A percentile compares a stretch with the other conserved stretches of the same genome.
These are phyloP conservation scores for Hermaeophaga mercurialis DNA, from an alignment of 2,888 invertebrate species.

Conservation along the genomic window DNA sequence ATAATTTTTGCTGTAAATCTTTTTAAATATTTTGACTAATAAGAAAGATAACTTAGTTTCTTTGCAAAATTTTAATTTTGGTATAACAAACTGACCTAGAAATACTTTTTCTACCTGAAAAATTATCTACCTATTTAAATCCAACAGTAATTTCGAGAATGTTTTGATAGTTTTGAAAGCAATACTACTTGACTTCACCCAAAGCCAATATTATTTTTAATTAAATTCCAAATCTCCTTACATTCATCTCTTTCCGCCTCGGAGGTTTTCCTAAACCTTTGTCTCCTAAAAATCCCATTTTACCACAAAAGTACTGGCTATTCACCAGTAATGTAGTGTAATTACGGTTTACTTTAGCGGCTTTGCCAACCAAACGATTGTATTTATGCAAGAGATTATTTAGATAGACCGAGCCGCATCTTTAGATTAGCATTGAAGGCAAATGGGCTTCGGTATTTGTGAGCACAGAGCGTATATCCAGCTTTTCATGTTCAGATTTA, in stretches of 20 bases:
- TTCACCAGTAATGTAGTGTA: conserved; percentile 34
- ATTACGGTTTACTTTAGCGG: conserved; percentile 40
- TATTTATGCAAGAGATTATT: conserved; percentile 47
- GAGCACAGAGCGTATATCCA: conserved; percentile 25
- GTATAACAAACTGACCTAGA: no score
- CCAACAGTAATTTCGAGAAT: conserved; percentile 5
- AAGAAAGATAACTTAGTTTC: no score
- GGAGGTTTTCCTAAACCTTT: conserved; percentile 15
- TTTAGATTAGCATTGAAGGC: conserved; percentile 41
- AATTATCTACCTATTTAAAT: no score
- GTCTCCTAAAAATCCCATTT: conserved; percentile 30
- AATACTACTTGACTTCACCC: conserved; percentile 33
- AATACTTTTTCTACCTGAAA: conserved; percentile 3
- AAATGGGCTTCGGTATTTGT: conserved; percentile 38
- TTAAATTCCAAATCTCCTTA: conserved; percentile 30
- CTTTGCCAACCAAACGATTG: conserved; percentile 39
- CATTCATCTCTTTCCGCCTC: conserved; percentile 7
- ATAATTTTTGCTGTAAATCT: no score
- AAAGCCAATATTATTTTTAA: conserved; percentile 35
- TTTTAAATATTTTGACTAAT: no score
- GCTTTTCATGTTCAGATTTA: background rate
- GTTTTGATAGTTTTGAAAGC: conserved; percentile 34
- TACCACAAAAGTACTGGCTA: conserved; percentile 26
- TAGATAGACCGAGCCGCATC: conserved; percentile 43
- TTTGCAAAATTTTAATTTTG: no score